phyloP scores from a whole-genome alignment of 2,888 invertebrate species.

The Folsomia candida region DNA sequence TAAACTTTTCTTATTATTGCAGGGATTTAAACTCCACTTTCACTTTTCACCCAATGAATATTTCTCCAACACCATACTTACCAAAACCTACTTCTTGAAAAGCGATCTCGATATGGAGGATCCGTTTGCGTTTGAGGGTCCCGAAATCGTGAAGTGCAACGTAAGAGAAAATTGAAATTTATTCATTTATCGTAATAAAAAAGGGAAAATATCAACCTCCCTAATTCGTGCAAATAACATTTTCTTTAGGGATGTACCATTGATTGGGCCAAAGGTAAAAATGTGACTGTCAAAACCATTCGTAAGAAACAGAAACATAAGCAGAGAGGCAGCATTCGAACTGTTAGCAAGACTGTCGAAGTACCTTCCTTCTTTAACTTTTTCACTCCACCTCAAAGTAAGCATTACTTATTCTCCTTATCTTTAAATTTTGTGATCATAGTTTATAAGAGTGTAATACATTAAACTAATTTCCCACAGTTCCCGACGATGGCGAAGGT shows the following conservation, averaged over 20 bases:
- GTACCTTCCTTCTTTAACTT: conserved; percentile 99
- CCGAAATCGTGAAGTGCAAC: conserved; percentile 87
- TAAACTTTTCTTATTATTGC: conserved; percentile 44
- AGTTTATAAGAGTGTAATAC: not conserved
- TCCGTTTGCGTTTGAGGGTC: conserved; percentile 89
- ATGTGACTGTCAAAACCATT: conserved; percentile 92
- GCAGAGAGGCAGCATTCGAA: conserved; percentile 86
- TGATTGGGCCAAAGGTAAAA: conserved; percentile 96
- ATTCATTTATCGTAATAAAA: conserved; percentile 52
- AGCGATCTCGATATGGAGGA: conserved; percentile 80
- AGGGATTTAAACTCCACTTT: conserved; percentile 82
- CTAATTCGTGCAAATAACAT: not conserved
- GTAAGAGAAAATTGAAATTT: conserved; percentile 57
- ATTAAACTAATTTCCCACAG: conserved; percentile 53
- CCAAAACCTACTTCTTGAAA: conserved; percentile 88
- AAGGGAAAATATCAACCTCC: too few species aligned
- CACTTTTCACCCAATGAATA: conserved; percentile 88
- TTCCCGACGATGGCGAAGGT: conserved; percentile 78
- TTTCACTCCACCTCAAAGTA: conserved; percentile 76
- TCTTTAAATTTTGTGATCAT: not conserved
- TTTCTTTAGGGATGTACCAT: conserved; percentile 75
- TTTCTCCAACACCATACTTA: conserved; percentile 79
- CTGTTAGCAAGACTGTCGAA: conserved; percentile 91
- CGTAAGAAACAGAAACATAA: conserved; percentile 99
- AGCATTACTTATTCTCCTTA: conserved; percentile 12